Base-by-base conservation (phyloP, 2,113 vertebrate genomes). In the Campylomormyrus tamandua region DNA sequence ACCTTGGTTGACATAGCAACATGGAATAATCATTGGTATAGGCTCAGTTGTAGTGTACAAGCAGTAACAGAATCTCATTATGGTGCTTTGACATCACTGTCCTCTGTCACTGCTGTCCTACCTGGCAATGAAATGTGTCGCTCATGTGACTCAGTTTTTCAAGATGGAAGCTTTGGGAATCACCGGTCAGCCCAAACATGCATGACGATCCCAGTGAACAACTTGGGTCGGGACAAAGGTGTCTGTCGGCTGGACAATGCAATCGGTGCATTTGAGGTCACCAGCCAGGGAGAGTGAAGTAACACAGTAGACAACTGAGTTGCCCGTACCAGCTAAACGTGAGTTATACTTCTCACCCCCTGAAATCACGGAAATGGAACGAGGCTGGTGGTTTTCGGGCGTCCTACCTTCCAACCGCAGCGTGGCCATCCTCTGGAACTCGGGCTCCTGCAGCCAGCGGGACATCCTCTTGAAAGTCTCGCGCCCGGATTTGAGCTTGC, bases 401-500 rank as follows among this genome's bases (percentile, higher is more conserved):
- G 5, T 42, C 95, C 95, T 96, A 97, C 97, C 97, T 96, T 97
- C 96, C 91, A 97, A 94, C 91, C 97, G 94, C 91, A 97, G 95
- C 0, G 96, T 96, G 89, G 97, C 96, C 97, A 97, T 97, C 62
- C 97, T 96, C 93, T 97, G 97, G 92, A 97, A 97, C 91, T 97
- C 97, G 0, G 97, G 97, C 85, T 97, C 97, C 92, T 97, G 97
- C 6, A 97, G 96, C 97, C 97, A 97, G 80, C 95, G 93, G 93
- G 95, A 97, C 97, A 97, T 97, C 93, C 97, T 95, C 94, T 97
- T 97, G 92, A 97, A 97, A 92, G 97, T 97, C 95, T 97, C 96
- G 15, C 96, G 95, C 91, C 97, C 97, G 2, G 97, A 97, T 94
- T 97, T 97, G 91, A 97, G 96, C 93, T 97, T 97, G 92, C 96